Conservation (phyloP, 2,888 invertebrate species). For the Thecocarcelia acutangulata region DNA sequence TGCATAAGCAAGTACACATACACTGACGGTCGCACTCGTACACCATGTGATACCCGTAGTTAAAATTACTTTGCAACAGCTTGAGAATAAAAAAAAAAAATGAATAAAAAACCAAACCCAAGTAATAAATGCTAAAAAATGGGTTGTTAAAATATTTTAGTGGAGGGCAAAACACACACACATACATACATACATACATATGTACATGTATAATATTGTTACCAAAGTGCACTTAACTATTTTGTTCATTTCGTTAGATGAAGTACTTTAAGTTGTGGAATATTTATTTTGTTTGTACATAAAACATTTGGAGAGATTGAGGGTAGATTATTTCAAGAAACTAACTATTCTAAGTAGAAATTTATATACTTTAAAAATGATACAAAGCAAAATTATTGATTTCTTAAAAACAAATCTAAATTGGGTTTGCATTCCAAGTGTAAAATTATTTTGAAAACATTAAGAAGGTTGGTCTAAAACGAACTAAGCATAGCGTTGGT, state of each 20-base stretch:
- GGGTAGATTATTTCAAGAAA: constrained; percentile 6
- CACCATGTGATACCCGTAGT: constrained; percentile 2
- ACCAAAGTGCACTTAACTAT: constrained; percentile 43
- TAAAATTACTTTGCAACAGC: constrained; percentile 49
- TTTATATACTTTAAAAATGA: neutral
- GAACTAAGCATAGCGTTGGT: too few relatives aligned
- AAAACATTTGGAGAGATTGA: constrained; percentile 12
- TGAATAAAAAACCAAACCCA: constrained; percentile 60
- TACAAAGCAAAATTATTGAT: constrained; percentile 14
- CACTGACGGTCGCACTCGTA: neutral
- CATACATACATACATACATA: neutral
- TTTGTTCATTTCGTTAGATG: constrained; percentile 37
- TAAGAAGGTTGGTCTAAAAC: too few relatives aligned
- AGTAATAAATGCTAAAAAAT: constrained; percentile 65
- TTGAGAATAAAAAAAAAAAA: neutral
- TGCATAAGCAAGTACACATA: neutral
- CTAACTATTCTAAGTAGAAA: neutral
- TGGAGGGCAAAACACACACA: constrained; percentile 25
- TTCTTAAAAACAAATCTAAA: too few relatives aligned
- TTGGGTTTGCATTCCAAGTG: too few relatives aligned
- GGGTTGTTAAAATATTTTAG: constrained; percentile 63
- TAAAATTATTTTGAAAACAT: too few relatives aligned
- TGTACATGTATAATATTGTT: neutral
- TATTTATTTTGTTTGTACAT: constrained; percentile 20
- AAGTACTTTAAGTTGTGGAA: constrained; percentile 12